Percentiles rank a stretch among this genome's conserved stretches.
These are phyloP conservation scores for Chiloscyllium plagiosum DNA, from an alignment of 2,113 vertebrate species.

Conservation along the genomic window DNA sequence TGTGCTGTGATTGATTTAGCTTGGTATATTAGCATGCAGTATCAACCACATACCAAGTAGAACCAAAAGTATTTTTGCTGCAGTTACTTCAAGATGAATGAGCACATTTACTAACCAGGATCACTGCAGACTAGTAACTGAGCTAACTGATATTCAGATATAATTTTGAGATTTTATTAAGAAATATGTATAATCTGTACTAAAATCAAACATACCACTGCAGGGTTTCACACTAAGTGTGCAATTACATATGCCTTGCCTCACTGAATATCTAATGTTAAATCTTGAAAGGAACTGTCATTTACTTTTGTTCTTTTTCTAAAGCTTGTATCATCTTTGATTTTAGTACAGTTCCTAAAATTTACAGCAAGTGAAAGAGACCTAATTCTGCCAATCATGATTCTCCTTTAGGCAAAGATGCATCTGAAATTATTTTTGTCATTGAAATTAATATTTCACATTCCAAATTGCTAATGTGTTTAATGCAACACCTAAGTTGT, in stretches of 20 bases:
- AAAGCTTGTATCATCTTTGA: neutral
- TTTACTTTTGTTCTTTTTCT: neutral
- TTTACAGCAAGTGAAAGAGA: neutral
- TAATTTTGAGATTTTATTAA: neutral
- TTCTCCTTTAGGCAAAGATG: neutral
- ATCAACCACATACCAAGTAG: neutral
- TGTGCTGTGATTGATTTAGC: slow-evolving; percentile 5
- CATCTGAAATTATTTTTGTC: neutral
- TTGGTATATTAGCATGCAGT: slow-evolving; percentile 6
- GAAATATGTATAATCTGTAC: neutral
- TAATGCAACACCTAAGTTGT: neutral
- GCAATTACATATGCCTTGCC: neutral
- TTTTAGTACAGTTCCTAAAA: neutral
- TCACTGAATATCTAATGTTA: neutral
- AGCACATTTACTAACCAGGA: slow-evolving; percentile 32
- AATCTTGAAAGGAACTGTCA: neutral
- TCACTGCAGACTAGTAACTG: neutral
- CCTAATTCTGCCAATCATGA: neutral
- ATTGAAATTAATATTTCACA: neutral
- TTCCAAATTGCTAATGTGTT: neutral
- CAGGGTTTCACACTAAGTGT: neutral
- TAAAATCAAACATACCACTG: slow-evolving; percentile 1
- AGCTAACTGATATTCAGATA: neutral
- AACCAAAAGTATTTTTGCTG: neutral
- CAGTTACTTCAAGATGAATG: slow-evolving; percentile 12